Conservation (phyloP, 2,113 vertebrate genomes). For the Protobothrops flavoviridis region DNA sequence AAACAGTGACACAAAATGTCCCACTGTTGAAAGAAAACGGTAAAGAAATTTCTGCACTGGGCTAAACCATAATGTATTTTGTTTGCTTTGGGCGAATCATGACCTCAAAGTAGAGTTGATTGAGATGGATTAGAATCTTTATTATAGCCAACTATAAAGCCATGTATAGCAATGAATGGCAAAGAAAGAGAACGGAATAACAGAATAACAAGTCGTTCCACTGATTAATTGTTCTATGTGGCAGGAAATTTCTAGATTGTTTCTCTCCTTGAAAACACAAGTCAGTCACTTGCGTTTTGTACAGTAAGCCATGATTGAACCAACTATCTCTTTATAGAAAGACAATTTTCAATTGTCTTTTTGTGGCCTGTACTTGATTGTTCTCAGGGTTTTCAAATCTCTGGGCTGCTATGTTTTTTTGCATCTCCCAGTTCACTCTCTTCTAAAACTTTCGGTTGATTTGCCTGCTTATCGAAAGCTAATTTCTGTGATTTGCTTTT, state of each 20-base stretch:
- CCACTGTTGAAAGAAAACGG: not conserved
- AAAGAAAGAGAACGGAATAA: no score
- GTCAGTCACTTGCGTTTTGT: not conserved
- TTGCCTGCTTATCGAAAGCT: constrained; percentile 23
- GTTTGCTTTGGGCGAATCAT: no score
- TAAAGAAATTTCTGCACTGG: not conserved
- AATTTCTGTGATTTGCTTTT: constrained; percentile 36
- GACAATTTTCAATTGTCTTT: not conserved
- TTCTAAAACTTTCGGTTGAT: constrained; percentile 17
- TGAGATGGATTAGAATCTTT: no score
- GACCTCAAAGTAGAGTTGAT: no score
- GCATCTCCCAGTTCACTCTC: not conserved
- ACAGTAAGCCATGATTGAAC: not conserved
- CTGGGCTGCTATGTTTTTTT: not conserved
- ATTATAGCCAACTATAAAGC: no score
- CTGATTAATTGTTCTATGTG: no score
- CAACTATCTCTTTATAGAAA: not conserved
- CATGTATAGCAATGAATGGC: no score
- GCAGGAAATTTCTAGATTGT: not conserved
- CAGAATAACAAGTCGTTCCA: no score
- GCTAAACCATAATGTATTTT: no score
- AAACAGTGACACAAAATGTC: not conserved
- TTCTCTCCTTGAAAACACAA: not conserved
- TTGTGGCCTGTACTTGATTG: not conserved
- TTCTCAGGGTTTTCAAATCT: not conserved